phyloP scores from a whole-genome alignment of 2,113 vertebrate genomes.

The Pterocles burchelli region DNA sequence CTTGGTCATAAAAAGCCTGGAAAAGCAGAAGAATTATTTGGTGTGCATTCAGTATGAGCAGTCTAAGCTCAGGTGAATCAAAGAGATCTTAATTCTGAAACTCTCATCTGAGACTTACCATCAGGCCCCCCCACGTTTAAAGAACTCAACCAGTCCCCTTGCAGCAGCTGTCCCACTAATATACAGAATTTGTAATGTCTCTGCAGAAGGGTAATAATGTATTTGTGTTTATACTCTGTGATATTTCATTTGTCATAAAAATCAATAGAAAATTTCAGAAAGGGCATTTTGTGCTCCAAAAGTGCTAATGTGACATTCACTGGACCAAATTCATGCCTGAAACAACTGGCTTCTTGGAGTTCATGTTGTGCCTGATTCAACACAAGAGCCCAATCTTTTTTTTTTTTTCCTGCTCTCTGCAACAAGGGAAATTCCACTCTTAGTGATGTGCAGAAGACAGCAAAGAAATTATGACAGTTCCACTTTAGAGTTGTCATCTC shows the following conservation, averaged over 20 bases:
- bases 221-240: neutral
- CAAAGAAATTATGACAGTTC: neutral
- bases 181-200: neutral
- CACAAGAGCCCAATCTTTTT: neutral
- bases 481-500: neutral
- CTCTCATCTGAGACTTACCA: neutral
- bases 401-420: neutral
- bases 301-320: slow-evolving; percentile 50
- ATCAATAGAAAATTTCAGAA: slow-evolving; percentile 48
- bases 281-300: slow-evolving; percentile 10
- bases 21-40: neutral
- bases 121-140: neutral
- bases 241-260: slow-evolving; percentile 27
- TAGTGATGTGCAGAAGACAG: neutral
- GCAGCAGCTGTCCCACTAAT: neutral
- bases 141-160: neutral
- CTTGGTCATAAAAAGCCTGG: neutral
- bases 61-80: neutral
- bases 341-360: neutral
- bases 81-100: neutral
- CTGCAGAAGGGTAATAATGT: neutral
- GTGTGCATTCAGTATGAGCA: neutral
- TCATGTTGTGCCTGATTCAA: neutral
- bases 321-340: neutral
- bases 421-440: neutral